Percentiles rank a stretch among this genome's conserved stretches.
Conservation (phyloP, 2,113 vertebrate genomes). For the Halichoerus grypus region DNA sequence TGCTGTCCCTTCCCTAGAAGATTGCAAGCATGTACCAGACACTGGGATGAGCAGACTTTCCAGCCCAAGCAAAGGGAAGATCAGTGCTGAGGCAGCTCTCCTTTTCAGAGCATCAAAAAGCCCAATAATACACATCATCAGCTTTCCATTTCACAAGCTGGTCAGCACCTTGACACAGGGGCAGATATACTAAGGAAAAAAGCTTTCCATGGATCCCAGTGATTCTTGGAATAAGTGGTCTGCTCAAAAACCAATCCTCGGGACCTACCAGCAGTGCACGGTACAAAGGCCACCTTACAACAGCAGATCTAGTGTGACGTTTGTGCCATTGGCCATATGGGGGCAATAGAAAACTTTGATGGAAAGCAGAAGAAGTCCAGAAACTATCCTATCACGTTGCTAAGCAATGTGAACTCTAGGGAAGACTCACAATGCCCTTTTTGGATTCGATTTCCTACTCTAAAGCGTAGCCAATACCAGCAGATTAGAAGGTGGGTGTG, state of each 20-base stretch:
- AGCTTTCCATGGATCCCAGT: background rate
- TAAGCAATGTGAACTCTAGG: background rate
- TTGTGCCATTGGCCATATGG: background rate
- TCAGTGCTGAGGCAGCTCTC: background rate
- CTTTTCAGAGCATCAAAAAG: slow-evolving; percentile 30
- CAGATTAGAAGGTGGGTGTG: background rate
- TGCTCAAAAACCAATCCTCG: background rate
- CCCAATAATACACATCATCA: background rate
- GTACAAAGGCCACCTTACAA: background rate
- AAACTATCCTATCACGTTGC: background rate
- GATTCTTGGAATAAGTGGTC: background rate
- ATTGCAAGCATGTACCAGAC: background rate
- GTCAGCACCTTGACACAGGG: background rate
- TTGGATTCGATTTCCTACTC: background rate
- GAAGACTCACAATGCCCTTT: background rate
- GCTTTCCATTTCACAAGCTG: background rate
- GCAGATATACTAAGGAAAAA: background rate
- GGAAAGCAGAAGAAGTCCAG: background rate
- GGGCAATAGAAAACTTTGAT: background rate
- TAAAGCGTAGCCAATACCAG: background rate
- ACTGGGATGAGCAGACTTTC: slow-evolving; percentile 17
- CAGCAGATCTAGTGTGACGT: background rate
- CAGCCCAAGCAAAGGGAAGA: background rate
- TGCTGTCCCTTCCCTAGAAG: background rate
- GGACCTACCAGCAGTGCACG: background rate